Conservation (phyloP, 1,140 invertebrate species). For the Chrysomallon squamiferum region DNA sequence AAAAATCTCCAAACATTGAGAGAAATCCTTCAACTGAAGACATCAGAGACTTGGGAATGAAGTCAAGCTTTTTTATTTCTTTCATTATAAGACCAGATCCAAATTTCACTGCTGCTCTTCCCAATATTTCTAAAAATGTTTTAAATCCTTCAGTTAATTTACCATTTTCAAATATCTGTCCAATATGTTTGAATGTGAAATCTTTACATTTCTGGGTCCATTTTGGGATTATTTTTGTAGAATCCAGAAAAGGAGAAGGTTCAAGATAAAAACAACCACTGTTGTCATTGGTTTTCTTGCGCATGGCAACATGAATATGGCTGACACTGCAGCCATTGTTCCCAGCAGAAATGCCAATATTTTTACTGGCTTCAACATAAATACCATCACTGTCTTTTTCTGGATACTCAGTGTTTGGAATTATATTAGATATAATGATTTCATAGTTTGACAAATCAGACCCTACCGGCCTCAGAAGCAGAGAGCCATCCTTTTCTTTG, state of each 20-base stretch:
- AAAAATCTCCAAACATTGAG: too few species aligned
- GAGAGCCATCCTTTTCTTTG: background rate
- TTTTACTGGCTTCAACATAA: slow-evolving; percentile 1
- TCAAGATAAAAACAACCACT: slow-evolving; percentile 25
- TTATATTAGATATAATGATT: slow-evolving; percentile 27
- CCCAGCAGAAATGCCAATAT: slow-evolving; percentile 11
- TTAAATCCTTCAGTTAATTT: slow-evolving; percentile 9
- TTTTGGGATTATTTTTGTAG: slow-evolving; percentile 18
- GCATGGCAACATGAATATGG: slow-evolving; percentile 30
- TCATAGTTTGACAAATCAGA: slow-evolving; percentile 20
- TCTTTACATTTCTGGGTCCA: slow-evolving; percentile 33
- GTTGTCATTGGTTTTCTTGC: slow-evolving; percentile 7
- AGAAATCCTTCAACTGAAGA: too few species aligned
- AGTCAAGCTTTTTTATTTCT: background rate
- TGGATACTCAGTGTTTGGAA: background rate
- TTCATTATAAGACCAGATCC: background rate
- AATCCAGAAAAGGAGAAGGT: slow-evolving; percentile 23
- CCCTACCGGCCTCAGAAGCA: slow-evolving; percentile 18
- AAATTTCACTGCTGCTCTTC: background rate
- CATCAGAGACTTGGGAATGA: too few species aligned
- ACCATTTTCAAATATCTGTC: slow-evolving; percentile 14
- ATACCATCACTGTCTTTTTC: slow-evolving; percentile 2
- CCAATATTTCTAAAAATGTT: background rate
- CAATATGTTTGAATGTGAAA: slow-evolving; percentile 25
- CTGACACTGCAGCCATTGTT: slow-evolving; percentile 15